Evolutionary conservation across 2,113 vertebrate genomes (phyloP).

Genomic region (Chunga burmeisteri): DNA sequence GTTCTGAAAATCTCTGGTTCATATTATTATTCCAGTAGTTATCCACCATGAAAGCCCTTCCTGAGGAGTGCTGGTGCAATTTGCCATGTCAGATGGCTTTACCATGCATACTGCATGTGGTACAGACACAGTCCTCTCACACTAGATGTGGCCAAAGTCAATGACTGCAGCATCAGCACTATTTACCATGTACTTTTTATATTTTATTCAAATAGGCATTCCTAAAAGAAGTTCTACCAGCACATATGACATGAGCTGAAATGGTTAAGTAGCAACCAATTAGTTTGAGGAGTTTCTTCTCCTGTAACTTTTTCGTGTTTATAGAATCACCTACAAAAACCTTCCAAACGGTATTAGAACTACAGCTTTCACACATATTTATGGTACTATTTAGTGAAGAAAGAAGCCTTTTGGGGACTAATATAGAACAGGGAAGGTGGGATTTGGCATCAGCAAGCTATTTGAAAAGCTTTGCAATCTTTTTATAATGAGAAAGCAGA

Average conservation of each 20-base stretch:
- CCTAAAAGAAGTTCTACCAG: not conserved
- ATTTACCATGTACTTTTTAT: accelerated
- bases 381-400: not conserved
- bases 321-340: not conserved
- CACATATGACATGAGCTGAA: not conserved
- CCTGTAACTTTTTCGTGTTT: not conserved
- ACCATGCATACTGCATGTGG: not conserved
- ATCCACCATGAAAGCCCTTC: not conserved
- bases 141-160: not conserved
- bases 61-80: not conserved
- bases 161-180: not conserved
- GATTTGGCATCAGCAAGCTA: not conserved
- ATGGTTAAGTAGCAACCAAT: not conserved
- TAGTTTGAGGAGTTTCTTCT: not conserved
- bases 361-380: not conserved
- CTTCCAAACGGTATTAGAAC: not conserved
- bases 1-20: not conserved
- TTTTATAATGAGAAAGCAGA: not conserved
- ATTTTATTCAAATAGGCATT: not conserved
- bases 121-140: not conserved
- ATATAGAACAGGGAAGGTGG: not conserved
- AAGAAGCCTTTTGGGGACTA: not conserved
- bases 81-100: not conserved
- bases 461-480: not conserved
- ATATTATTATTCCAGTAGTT: not conserved